Percentiles rank a stretch among this genome's conserved stretches.
These are phyloP conservation scores for Bemisia tabaci DNA, from an alignment of 1,140 invertebrate genomes.

Conservation along the genomic window DNA sequence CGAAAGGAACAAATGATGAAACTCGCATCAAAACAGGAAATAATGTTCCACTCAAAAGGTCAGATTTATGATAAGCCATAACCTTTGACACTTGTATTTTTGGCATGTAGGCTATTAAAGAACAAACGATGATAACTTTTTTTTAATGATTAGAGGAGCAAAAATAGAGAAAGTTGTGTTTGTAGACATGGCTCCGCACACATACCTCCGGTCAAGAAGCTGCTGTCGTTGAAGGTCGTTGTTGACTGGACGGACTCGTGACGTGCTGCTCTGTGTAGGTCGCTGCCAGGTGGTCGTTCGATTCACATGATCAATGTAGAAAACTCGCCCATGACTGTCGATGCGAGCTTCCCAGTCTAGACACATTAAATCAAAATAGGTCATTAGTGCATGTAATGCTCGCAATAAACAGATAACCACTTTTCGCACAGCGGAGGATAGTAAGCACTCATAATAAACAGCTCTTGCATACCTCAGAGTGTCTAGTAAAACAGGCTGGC, in stretches of 20 bases:
- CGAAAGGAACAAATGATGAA: background rate
- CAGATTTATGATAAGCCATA: background rate
- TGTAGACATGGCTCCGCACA: background rate
- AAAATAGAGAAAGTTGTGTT: background rate
- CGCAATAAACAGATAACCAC: background rate
- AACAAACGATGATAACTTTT: background rate
- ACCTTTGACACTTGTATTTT: background rate
- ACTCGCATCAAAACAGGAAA: background rate
- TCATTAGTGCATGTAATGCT: background rate
- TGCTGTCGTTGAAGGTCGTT: slow-evolving; percentile 59
- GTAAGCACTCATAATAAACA: slow-evolving; percentile 2
- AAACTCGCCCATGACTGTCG: slow-evolving; percentile 80
- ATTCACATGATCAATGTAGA: slow-evolving; percentile 85
- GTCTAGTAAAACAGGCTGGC: too few relatives aligned
- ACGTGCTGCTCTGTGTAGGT: slow-evolving; percentile 38
- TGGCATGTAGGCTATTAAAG: background rate
- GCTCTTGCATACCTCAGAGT: slow-evolving; percentile 5
- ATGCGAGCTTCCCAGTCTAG: slow-evolving; percentile 81
- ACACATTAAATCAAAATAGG: slow-evolving; percentile 17
- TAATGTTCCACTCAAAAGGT: background rate
- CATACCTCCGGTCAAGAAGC: slow-evolving; percentile 51
- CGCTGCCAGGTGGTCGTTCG: slow-evolving; percentile 86
- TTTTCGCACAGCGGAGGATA: too few relatives aligned
- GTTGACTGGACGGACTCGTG: slow-evolving; percentile 35
- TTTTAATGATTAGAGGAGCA: background rate